Conservation (phyloP, 2,113 vertebrate genomes). For the Tonatia bakeri region DNA sequence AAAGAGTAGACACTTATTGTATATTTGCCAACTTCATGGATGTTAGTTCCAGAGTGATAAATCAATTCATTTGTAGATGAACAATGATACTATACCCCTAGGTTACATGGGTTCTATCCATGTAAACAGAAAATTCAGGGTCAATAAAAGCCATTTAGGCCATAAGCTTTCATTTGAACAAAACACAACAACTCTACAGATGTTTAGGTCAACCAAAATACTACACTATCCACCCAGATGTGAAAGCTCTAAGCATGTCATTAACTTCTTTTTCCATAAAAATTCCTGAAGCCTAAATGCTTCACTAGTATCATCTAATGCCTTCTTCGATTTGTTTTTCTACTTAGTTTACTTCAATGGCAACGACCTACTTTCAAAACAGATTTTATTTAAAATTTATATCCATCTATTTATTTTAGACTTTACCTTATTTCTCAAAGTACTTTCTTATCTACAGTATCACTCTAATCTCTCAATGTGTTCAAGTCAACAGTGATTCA, state of each 20-base stretch:
- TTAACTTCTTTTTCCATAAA: background rate
- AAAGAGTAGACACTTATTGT: constrained; percentile 29
- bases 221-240: background rate
- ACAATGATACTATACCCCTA: background rate
- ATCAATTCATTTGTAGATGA: background rate
- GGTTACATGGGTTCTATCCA: background rate
- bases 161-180: background rate
- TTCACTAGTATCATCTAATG: constrained; percentile 10
- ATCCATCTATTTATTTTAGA: background rate
- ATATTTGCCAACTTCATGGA: background rate
- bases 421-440: background rate
- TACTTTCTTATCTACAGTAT: background rate
- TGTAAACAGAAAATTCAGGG: constrained; percentile 11
- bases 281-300: constrained; percentile 9
- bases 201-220: constrained; percentile 7
- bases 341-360: constrained; percentile 24
- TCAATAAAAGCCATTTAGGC: constrained; percentile 31
- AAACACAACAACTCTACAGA: background rate
- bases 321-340: background rate
- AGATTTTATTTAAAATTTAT: constrained; percentile 19
- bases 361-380: constrained; percentile 5
- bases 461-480: background rate
- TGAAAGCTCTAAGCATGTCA: background rate
- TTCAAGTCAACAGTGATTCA: constrained; percentile 14
- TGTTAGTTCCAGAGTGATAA: constrained; percentile 31